Conservation (phyloP, 2,113 vertebrate species). For the Paracanthobrama guichenoti region DNA sequence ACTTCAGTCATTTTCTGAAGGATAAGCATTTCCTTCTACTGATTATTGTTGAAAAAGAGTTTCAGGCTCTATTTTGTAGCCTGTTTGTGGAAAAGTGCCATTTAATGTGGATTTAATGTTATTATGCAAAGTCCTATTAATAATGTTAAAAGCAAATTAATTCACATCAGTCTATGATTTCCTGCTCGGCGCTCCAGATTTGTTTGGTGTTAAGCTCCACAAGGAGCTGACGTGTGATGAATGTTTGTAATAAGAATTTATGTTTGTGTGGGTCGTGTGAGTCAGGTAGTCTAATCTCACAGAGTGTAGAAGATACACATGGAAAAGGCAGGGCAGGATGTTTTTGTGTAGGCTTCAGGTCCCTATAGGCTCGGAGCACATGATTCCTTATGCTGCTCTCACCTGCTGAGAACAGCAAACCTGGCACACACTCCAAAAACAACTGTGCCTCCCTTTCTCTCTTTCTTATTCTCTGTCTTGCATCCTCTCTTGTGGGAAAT, state of each 20-base stretch:
- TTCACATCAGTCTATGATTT: constrained; percentile 39
- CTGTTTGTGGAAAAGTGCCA: not conserved
- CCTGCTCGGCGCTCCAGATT: constrained; percentile 15
- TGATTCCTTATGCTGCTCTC: constrained; percentile 12
- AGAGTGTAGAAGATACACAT: not conserved
- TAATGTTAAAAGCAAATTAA: constrained; percentile 24
- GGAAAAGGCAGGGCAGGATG: constrained; percentile 19
- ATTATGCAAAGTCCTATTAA: constrained; percentile 20
- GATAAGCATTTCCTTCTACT: not conserved
- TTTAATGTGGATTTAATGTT: constrained; percentile 24
- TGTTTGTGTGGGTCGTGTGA: constrained; percentile 9
- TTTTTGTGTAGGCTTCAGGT: constrained; percentile 21
- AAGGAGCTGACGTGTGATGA: constrained; percentile 12
- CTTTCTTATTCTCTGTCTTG: constrained; percentile 27
- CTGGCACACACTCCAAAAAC: constrained; percentile 13
- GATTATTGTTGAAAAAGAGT: not conserved
- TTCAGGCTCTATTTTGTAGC: not conserved
- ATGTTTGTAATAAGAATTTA: constrained; percentile 21
- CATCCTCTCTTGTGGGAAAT: constrained; percentile 22
- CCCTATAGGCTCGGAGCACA: not conserved
- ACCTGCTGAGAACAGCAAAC: constrained; percentile 45
- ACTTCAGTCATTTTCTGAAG: constrained; percentile 24
- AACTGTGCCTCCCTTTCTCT: constrained; percentile 27
- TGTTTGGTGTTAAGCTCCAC: constrained; percentile 13
- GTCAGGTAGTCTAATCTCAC: constrained; percentile 9